Percentiles rank a stretch among this genome's conserved stretches.
These are phyloP conservation scores for Protonibea diacanthus DNA, from an alignment of 2,797 vertebrate genomes.

Conservation along the genomic window DNA sequence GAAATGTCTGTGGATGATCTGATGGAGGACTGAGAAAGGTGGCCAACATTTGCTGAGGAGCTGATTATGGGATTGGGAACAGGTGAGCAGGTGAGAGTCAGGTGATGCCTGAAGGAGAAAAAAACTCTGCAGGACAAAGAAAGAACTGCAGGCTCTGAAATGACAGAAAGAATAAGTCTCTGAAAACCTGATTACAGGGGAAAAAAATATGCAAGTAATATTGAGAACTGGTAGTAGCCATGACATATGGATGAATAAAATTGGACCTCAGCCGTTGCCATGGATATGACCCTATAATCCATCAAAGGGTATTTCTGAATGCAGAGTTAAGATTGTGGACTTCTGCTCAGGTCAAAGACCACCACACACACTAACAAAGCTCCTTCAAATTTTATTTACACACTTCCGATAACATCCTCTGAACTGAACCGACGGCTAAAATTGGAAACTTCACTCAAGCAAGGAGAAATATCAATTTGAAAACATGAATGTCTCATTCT, in stretches of 20 bases:
- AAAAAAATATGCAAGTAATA: background rate
- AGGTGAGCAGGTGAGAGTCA: no score
- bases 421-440: constrained; percentile 54
- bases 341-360: constrained; percentile 25
- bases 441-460: constrained; percentile 55
- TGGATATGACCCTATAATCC: constrained; percentile 5
- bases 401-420: constrained; percentile 51
- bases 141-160: background rate
- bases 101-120: background rate
- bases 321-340: constrained; percentile 7
- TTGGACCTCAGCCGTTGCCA: background rate
- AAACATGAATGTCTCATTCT: constrained; percentile 54
- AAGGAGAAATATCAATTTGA: constrained; percentile 52
- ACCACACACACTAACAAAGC: constrained; percentile 27
- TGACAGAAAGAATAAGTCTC: background rate
- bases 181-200: background rate
- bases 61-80: no score
- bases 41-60: no score
- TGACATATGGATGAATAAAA: background rate
- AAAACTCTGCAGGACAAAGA: background rate
- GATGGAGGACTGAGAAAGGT: no score
- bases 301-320: background rate
- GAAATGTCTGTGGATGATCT: no score
- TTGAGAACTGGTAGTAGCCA: background rate
- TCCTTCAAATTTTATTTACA: constrained; percentile 48